phyloP scores from a whole-genome alignment of 2,113 vertebrate species.

The Stictonetta naevosa region DNA sequence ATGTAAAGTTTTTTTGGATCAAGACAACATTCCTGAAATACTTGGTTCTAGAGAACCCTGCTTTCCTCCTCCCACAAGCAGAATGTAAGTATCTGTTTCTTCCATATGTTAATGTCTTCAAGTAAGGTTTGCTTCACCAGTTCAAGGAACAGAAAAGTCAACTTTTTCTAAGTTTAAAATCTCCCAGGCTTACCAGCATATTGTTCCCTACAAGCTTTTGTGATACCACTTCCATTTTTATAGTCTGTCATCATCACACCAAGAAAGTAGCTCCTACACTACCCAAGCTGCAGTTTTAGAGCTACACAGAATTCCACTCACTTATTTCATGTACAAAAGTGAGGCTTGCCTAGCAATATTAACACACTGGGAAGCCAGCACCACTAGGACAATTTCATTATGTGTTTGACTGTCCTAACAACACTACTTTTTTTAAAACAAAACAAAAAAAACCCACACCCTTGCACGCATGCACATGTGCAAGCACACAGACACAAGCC shows the following conservation, averaged over 20 bases:
- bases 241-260: neutral
- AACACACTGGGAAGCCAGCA: neutral
- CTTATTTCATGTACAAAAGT: neutral
- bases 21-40: constrained; percentile 5
- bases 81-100: neutral
- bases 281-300: neutral
- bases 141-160: neutral
- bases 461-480: too few species aligned
- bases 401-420: neutral
- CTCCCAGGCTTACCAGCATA: neutral
- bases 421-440: neutral
- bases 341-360: neutral
- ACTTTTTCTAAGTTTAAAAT: neutral
- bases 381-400: neutral
- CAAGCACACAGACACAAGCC: neutral
- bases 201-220: neutral
- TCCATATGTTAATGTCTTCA: neutral
- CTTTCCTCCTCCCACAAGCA: neutral
- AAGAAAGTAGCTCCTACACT: neutral
- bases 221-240: neutral
- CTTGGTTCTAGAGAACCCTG: neutral
- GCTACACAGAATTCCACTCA: neutral
- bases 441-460: neutral
- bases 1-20: neutral
- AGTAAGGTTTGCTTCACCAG: neutral